Base-by-base conservation (phyloP, 1,140 invertebrate species). In the Caenorhabditis latens region DNA sequence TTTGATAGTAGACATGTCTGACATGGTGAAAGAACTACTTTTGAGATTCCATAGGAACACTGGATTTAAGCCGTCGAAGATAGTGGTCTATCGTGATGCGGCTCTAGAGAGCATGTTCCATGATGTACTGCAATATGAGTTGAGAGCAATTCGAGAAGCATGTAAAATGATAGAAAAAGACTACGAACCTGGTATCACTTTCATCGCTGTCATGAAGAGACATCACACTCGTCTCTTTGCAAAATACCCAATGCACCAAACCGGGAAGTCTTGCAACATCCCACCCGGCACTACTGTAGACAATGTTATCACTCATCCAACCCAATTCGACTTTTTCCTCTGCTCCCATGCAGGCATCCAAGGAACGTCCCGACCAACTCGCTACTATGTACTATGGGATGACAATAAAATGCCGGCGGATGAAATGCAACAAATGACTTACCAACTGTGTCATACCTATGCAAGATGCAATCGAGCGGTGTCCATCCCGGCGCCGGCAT, bases 271-370 rank as follows among this genome's bases (percentile, higher is more conserved):
- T 87, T 98, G 97, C 61, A 99, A 99, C 94, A 99, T 99, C 92
- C 98, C 98, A 24, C 98, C 98, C 9, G 98, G 98, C 82, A 99
- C 98, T 57, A 99, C 98, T 4, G 98, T 99, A 42, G 98, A 99
- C 94, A 96, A 98, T 84, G 98, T 97, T 86, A 99, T 99, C 92
- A 99, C 98, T 42, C 98, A 99, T 94, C 98, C 98, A 71, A 99
- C 98, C 8, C 98, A 99, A 94, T 99, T 99, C 94, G 98, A 99
- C 94, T 99, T 99, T 94, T 99, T 99, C 93, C 94, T 99, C 19
- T 99, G 98, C 95, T 98, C 97, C 93, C 98, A 99, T 93, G 97
- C 99, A 93, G 98, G 98, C 88, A 99, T 99, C 91, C 98, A 99
- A 96, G 98, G 98, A 91, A 99, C 98, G 85, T 98, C 96, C 90